Evolutionary conservation across 2,113 vertebrate genomes (phyloP).

Genomic region (Dicentrarchus labrax): DNA sequence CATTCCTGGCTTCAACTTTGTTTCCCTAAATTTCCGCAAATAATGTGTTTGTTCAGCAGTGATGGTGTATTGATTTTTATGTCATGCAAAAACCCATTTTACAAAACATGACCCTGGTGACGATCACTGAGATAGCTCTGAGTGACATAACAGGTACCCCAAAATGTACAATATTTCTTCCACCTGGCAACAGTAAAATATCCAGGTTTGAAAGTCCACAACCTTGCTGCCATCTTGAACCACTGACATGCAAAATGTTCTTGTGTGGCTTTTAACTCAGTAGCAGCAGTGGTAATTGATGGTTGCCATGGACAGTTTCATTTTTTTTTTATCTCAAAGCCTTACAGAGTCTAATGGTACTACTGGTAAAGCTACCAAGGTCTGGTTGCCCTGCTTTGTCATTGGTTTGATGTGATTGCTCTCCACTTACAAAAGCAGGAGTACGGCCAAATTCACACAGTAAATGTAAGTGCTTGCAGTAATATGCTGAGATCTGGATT

Average conservation of each 20-base stretch:
- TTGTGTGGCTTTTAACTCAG: slow-evolving; percentile 1
- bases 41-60: background rate
- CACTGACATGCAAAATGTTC: background rate
- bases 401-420: slow-evolving; percentile 41
- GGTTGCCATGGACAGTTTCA: background rate
- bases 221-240: background rate
- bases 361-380: slow-evolving; percentile 1
- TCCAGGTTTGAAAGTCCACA: background rate
- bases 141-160: background rate
- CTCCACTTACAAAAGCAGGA: slow-evolving; percentile 40
- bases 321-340: slow-evolving; percentile 9
- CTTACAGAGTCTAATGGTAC: slow-evolving; percentile 13
- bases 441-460: slow-evolving; percentile 12
- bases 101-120: background rate
- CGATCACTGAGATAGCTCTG: background rate
- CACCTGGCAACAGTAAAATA: background rate
- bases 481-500: slow-evolving; percentile 41
- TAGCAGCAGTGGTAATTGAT: background rate
- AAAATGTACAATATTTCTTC: background rate
- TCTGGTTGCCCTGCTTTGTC: slow-evolving; percentile 15
- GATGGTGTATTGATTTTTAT: background rate
- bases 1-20: too few relatives aligned
- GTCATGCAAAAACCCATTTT: background rate
- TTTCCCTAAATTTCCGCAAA: background rate
- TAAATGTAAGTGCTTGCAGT: slow-evolving; percentile 37